Evolutionary conservation across 2,113 vertebrate species (phyloP).

Genomic region (Phrynocephalus versicolor): DNA sequence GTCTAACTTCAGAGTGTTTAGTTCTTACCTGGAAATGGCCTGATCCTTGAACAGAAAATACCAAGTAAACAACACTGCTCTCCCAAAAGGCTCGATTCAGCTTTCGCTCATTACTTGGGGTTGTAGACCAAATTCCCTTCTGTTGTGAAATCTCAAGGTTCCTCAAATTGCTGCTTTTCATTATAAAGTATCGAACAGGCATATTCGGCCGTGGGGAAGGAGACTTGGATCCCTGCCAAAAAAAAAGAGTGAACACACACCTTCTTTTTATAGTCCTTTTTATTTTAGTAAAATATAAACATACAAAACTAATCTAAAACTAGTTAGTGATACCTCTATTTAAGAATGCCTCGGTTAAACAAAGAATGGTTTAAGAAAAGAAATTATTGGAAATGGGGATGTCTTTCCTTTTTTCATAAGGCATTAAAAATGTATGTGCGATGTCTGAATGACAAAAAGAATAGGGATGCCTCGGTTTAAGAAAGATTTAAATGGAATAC

Average conservation of each 20-base stretch:
- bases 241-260: background rate
- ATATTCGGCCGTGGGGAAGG: slow-evolving; percentile 70
- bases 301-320: too few species aligned
- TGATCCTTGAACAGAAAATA: slow-evolving; percentile 94
- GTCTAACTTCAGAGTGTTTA: background rate
- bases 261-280: background rate
- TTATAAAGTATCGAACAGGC: slow-evolving; percentile 87
- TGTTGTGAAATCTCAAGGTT: slow-evolving; percentile 92
- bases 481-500: too few species aligned
- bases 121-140: slow-evolving; percentile 93
- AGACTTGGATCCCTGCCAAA: slow-evolving; percentile 73
- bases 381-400: too few species aligned
- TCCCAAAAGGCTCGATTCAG: slow-evolving; percentile 85
- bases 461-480: too few species aligned
- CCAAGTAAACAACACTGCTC: slow-evolving; percentile 80
- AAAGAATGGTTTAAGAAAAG: too few species aligned
- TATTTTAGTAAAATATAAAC: too few species aligned
- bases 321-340: too few species aligned
- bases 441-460: too few species aligned
- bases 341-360: too few species aligned
- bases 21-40: slow-evolving; percentile 90
- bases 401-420: too few species aligned
- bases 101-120: slow-evolving; percentile 84
- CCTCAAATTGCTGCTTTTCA: slow-evolving; percentile 90
- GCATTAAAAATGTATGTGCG: too few species aligned